Percentiles rank a stretch among this genome's conserved stretches.
Evolutionary conservation across 2,797 vertebrate genomes (phyloP).

Genomic region (Ctenopoma multispine): DNA sequence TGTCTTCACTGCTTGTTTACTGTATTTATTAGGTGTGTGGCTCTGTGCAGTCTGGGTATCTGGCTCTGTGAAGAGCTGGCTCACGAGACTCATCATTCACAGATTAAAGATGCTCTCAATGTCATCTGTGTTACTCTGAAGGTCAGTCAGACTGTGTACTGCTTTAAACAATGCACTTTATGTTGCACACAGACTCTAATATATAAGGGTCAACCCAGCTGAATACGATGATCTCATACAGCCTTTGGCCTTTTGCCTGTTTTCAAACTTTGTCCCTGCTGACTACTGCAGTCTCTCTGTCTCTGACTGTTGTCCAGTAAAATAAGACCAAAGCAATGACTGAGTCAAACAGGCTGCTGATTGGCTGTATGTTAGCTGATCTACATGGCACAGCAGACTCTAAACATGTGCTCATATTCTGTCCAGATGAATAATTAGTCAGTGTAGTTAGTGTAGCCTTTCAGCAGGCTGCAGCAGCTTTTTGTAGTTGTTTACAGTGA

Average conservation of each 20-base stretch:
- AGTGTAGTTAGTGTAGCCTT: too few relatives aligned
- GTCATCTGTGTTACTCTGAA: conserved; percentile 98
- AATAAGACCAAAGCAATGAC: conserved; percentile 52
- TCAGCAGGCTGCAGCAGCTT: too few relatives aligned
- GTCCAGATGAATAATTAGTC: conserved; percentile 5
- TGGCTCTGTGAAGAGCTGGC: conserved; percentile 98
- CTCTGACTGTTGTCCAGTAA: conserved; percentile 33
- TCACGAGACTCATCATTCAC: conserved; percentile 92
- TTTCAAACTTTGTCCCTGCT: conserved; percentile 26
- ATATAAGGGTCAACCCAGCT: background rate
- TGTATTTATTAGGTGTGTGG: conserved; percentile 89
- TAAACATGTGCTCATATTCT: conserved; percentile 42
- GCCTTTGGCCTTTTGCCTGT: background rate
- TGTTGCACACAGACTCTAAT: background rate
- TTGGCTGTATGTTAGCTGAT: conserved; percentile 18
- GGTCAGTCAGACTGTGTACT: conserved; percentile 78
- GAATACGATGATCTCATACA: background rate
- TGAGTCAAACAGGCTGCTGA: conserved; percentile 32
- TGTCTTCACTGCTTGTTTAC: background rate
- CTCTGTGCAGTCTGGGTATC: conserved; percentile 96
- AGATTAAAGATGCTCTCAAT: conserved; percentile 97
- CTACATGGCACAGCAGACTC: conserved; percentile 19
- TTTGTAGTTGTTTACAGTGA: too few relatives aligned
- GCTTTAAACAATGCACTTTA: background rate
- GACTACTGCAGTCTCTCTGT: background rate